Evolutionary conservation across 1,140 invertebrate genomes (phyloP), one percentile per base, ranked within the genome.

Genomic region (Heterodera carotae): DNA sequence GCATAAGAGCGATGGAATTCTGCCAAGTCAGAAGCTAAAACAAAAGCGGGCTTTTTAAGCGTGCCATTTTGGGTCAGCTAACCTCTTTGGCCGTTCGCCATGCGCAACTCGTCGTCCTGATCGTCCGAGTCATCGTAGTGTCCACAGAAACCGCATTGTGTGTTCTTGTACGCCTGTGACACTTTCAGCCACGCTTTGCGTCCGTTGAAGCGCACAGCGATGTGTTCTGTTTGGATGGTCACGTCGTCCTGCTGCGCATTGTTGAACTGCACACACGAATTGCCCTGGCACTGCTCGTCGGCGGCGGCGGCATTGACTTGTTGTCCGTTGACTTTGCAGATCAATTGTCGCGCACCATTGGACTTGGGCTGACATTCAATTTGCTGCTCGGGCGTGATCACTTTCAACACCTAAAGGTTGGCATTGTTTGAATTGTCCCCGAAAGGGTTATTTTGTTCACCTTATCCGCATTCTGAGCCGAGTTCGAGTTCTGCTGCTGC

Each of bases 1-100:
- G 36, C 39, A 27, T 80, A 80, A 2, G 79, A 80, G 33, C 80
- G 80, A 31, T 81, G 80, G 80, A 81, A 81, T 31, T 78, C 36
- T 18, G 36, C 68, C 34, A 81, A 27, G 66, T 81, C 69, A 18
- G 48, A 69, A 36, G 59, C 78, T 68, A 48, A 15, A 33, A 64
- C 10, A 27, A 31, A 79, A 66, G 25, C 22, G 22, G 59, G 39
- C 31, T 72, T 5, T 7, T 2, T 22, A 2, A 60, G 25, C 43
- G 43, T 0, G n/a, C n/a, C 33, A 34, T 25, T 48, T 36, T 39
- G 34, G 36, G 15, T 0, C 0, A 15, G 4, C 56, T 36, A 29
- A 74, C 72, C 36, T 39, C 27, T 62, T 34, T 64, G 34, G 76
- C 78, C 78, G 36, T 79, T 66, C 27, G 64, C 69, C 67, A 67